These are phyloP conservation scores for Theonella swinhoei DNA, from an alignment of 37 sponge, comb jelly and placozoan species.

Conservation along the genomic window DNA sequence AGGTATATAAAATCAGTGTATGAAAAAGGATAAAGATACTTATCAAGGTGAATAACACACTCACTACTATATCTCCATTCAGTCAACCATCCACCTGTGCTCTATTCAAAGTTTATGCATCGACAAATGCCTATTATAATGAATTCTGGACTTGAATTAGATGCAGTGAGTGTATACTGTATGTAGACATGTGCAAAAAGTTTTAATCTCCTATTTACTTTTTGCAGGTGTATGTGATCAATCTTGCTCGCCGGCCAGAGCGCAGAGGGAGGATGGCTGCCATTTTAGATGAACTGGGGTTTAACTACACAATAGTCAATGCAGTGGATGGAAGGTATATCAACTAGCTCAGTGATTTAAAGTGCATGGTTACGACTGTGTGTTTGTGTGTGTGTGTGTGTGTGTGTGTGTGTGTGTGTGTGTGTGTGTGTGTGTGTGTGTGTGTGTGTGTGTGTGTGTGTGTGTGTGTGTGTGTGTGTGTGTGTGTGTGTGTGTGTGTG, in stretches of 20 bases:
- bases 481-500: no score
- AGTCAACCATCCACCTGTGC: conserved; percentile 69
- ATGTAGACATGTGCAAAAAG: no score
- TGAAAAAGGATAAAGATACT: no score
- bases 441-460: no score
- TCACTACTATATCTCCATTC: not conserved
- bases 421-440: not conserved
- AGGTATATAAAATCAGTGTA: no score
- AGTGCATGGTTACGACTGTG: no score
- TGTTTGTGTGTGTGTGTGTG: no score
- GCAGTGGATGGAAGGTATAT: conserved; percentile 90
- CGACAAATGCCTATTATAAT: not conserved
- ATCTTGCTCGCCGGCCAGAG: conserved; percentile 74
- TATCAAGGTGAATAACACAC: no score
- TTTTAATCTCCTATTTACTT: not conserved
- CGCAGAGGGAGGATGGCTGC: conserved; percentile 82
- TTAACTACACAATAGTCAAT: conserved; percentile 69
- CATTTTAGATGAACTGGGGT: conserved; percentile 61
- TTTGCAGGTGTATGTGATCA: conserved; percentile 83
- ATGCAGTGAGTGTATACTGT: conserved; percentile 37
- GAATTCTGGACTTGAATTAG: conserved; percentile 38
- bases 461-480: no score
- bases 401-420: not conserved
- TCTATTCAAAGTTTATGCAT: conserved; percentile 17
- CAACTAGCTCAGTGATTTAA: not conserved